Evolutionary conservation across 2,888 invertebrate genomes (phyloP).

Genomic region (Fissipunctia ypsillon): DNA sequence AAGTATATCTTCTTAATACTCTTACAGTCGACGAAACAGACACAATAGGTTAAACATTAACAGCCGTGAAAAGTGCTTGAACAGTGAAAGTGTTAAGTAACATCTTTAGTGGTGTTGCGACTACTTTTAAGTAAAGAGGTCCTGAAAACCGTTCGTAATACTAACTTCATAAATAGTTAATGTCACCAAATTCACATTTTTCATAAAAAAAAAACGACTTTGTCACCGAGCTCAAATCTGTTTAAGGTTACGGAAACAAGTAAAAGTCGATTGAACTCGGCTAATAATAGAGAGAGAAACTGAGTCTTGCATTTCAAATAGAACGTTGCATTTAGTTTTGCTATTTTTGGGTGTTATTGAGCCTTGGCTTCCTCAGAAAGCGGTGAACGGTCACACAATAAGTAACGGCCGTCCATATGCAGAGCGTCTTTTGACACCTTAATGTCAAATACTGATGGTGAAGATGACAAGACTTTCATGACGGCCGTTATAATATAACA

Average conservation of each 20-base stretch:
- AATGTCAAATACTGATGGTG: too few relatives aligned
- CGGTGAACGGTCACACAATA: too few relatives aligned
- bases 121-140: background rate
- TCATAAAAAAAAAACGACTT: background rate
- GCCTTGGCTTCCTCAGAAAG: too few relatives aligned
- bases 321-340: background rate
- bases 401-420: too few relatives aligned
- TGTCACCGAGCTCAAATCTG: conserved; percentile 1
- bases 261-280: too few relatives aligned
- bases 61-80: too few relatives aligned
- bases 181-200: background rate
- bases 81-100: background rate
- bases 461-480: too few relatives aligned
- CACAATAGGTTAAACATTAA: background rate
- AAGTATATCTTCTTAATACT: too few relatives aligned
- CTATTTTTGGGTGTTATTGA: too few relatives aligned
- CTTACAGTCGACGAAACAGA: too few relatives aligned
- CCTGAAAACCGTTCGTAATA: background rate
- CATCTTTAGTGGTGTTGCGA: background rate
- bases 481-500: too few relatives aligned
- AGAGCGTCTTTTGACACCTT: too few relatives aligned
- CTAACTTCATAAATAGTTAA: background rate
- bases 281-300: background rate
- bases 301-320: background rate
- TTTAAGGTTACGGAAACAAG: background rate